Base-by-base conservation (phyloP, 2,888 invertebrate species). In the Hemithea aestivaria region DNA sequence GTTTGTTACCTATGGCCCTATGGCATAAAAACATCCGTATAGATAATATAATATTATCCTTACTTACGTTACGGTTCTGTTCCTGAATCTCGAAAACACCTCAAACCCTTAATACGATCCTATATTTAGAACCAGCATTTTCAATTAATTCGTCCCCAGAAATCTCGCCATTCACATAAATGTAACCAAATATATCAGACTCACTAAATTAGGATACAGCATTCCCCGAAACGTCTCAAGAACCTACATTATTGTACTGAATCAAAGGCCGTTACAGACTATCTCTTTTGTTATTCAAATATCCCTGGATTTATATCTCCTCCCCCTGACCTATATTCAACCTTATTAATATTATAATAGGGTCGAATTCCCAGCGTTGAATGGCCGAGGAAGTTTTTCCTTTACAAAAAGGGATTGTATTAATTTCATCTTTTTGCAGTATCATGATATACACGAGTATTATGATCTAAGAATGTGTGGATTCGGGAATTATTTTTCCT, bases 381-480 rank as follows among this genome's bases (percentile, higher is more conserved):
- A 6, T 24, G 10, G 10, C 6, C 2, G n/a, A 7, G 27, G 35
- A 27, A 31, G 27, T 44, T 49, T 45, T 46, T 34, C 51, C 48
- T 54, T 56, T 48, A 47, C 45, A 40, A 38, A 48, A 40, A 43
- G 23, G 51, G 51, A 53, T 55, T 58, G 55, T 55, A 55, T 58
- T 58, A 56, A 56, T 55, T 58, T 55, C 55, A 55, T 56, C 48
- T 54, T 55, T 56, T 49, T 56, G 50, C 46, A 45, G 42, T 37
- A 38, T 48, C 48, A 48, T 42, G 42, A 40, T 35, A 42, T 42
- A 37, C 8, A 26, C 5, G 3, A 4, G 16, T 16, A 16, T 16
- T 16, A 16, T 16, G 16, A 4, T 16, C 16, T 16, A 2, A 16
- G 16, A 16, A 16, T 16, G 34, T 24, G 24, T 26, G 9, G 27